Evolutionary conservation across 2,888 invertebrate species (phyloP), one percentile per base, ranked within the genome.

Genomic region (Erebia palarica): DNA sequence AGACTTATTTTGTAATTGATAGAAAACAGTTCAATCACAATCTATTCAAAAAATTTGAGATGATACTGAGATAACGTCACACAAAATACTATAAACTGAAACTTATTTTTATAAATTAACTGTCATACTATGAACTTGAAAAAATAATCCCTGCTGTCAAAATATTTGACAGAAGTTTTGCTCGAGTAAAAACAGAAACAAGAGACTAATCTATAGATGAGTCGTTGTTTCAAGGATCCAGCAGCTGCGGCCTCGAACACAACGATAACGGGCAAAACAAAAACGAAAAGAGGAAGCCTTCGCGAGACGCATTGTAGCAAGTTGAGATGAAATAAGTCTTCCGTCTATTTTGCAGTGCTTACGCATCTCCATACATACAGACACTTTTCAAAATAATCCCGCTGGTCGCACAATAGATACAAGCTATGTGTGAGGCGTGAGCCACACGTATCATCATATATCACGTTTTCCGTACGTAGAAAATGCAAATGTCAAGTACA

Each of bases 281-380:
- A 92, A 91, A 91, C 92, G 85, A 86, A 88, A 92, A 92, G 91
- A 91, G 90, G 91, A 89, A 92, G 91, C 90, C 89, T 91, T 83
- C 86, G 86, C 84, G 84, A 87, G 86, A 86, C 84, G 85, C 84
- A 90, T 90, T 91, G 91, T 88, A 82, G 85, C 80, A 87, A 89
- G 84, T 90, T 89, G 86, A 82, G 83, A 85, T 83, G 84, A 84
- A 84, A 83, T 84, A 82, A 75, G 78, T 81, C 79, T 78, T 68
- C 71, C 66, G 59, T 72, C 75, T 71, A 75, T 77, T 76, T 75
- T 78, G 60, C 49, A 65, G 11, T 58, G 63, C 70, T 57, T 69
- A 47, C 44, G 66, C 49, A 49, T n/a, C 47, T 51, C 36, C 59
- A 58, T 65, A 58, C 49, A 18, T 36, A 21, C 36, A 69, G 18